Base-by-base conservation (phyloP, 2,888 invertebrate genomes). In the Stenodema calcarata region DNA sequence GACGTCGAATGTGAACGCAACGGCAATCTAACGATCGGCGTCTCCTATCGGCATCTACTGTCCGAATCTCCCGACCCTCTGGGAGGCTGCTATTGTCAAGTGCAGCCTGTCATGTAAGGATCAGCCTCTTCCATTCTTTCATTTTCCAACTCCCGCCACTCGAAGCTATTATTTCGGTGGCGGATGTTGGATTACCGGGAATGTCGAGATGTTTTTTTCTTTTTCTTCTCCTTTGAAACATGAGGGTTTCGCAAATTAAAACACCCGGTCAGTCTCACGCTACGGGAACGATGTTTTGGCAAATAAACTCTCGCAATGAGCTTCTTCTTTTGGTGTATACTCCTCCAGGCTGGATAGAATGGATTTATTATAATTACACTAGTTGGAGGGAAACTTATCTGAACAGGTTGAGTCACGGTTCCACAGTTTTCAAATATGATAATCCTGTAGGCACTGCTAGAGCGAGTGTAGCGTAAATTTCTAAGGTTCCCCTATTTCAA, bases 1-100 rank as follows among this genome's bases (percentile, higher is more conserved):
- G 70, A 70, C 70, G 70, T 3, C 70, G 70, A 12, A n/a, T 70
- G 70, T 70, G 70, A 70, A 70, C 70, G 70, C 70, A 70, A 70
- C 70, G 2, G 54, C 54, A 18, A 16, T 54, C 18, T 18, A 18
- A 18, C 54, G 54, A 54, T 54, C 54, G 54, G 54, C 54, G 54
- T 54, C 54, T 54, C 18, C 54, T 18, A 54, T 54, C 54, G 54
- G 54, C 18, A 54, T 54, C 54, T 54, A 54, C 54, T 18, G 54
- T 16, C n/a, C 54, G 54, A 54, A 54, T 54, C 54, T 54, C 54
- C 54, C 54, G n/a, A 54, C 54, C 54, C 54, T 1, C 54, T 54
- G 54, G 54, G 54, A 54, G 54, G 54, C 7, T 18, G 54, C 54
- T 54, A 54, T 54, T 54, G 54, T 54, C 54, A 54, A 54, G 54